Conservation (phyloP, 2,113 vertebrate genomes). For the Colaptes auratus region DNA sequence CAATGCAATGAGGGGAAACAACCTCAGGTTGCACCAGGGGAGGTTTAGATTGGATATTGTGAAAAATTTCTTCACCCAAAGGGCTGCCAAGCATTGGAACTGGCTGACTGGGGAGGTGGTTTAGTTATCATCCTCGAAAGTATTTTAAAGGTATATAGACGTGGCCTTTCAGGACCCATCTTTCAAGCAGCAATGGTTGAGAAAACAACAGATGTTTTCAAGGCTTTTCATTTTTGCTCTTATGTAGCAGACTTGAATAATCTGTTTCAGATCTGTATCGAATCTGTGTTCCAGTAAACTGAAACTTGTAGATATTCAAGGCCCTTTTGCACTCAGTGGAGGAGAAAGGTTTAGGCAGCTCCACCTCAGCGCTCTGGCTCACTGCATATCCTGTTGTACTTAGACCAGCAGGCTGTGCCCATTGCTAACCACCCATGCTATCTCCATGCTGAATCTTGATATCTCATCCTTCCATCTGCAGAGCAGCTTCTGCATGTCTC, state of each 20-base stretch:
- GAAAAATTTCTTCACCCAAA: too few relatives aligned
- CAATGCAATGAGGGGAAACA: too few relatives aligned
- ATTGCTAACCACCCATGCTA: not conserved
- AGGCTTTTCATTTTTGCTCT: not conserved
- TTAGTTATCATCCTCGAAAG: too few relatives aligned
- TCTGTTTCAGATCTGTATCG: not conserved
- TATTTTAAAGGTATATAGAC: too few relatives aligned
- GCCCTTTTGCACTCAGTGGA: not conserved
- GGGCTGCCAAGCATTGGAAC: too few relatives aligned
- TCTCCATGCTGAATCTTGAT: not conserved
- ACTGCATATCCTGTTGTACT: not conserved
- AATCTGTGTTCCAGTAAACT: not conserved
- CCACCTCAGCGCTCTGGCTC: not conserved
- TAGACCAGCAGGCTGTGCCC: not conserved
- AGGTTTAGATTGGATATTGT: too few relatives aligned
- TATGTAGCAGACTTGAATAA: not conserved
- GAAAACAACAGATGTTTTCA: not conserved
- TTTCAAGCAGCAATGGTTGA: not conserved
- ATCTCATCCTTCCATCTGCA: not conserved
- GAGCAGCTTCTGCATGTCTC: not conserved
- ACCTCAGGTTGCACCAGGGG: too few relatives aligned
- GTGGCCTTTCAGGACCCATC: not conserved
- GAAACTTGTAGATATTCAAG: not conserved
- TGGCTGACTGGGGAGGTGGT: too few relatives aligned
- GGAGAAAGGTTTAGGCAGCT: not conserved